These are phyloP conservation scores for Antechinus flavipes DNA, from an alignment of 2,113 vertebrate genomes.

Conservation along the genomic window DNA sequence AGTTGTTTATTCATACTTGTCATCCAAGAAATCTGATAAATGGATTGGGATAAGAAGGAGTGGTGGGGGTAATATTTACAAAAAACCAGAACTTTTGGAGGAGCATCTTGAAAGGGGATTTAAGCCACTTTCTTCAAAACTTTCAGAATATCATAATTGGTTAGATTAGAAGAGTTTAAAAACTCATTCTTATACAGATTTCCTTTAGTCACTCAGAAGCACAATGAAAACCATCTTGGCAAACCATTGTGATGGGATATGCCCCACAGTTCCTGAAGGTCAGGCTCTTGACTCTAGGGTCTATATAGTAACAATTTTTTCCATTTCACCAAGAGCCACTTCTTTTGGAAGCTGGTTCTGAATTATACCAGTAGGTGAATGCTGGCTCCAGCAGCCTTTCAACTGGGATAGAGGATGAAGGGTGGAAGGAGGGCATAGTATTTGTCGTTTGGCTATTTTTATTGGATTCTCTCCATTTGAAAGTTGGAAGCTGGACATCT, in stretches of 20 bases:
- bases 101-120: neutral
- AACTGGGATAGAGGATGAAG: neutral
- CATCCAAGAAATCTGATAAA: neutral
- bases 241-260: neutral
- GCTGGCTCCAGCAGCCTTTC: neutral
- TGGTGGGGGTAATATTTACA: neutral
- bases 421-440: neutral
- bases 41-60: neutral
- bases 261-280: neutral
- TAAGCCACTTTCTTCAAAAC: neutral
- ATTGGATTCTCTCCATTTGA: neutral
- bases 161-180: neutral
- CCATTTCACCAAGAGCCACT: neutral
- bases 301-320: neutral
- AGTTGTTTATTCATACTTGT: neutral
- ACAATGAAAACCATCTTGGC: neutral
- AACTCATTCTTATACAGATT: neutral
- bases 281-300: neutral
- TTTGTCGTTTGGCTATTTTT: neutral
- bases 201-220: neutral
- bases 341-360: neutral
- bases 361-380: neutral
- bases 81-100: neutral
- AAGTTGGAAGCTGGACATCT: neutral
- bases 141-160: neutral